Conservation (phyloP, 2,888 invertebrate genomes). For the Nemurella pictetii region DNA sequence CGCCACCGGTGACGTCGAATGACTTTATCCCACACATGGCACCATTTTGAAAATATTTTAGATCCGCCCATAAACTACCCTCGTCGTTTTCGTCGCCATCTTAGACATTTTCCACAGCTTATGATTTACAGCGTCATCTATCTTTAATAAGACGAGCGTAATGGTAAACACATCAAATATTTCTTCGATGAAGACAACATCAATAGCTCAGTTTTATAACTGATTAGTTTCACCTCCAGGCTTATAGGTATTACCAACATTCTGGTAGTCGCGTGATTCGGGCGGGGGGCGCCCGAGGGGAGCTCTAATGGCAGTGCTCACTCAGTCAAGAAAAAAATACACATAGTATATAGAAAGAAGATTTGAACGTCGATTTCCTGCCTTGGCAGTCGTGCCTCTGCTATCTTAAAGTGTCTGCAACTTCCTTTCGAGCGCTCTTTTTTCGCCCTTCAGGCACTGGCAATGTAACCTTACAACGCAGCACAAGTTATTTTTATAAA, state of each 20-base stretch:
- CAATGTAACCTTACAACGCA: constrained; percentile 15
- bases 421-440: constrained; percentile 9
- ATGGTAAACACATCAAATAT: neutral
- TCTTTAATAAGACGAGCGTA: neutral
- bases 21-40: no score
- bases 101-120: neutral
- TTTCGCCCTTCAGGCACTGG: constrained; percentile 24
- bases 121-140: neutral
- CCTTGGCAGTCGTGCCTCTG: constrained; percentile 19
- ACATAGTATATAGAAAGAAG: constrained; percentile 17
- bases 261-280: no score
- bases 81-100: neutral
- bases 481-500: constrained; percentile 26
- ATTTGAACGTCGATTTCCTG: constrained; percentile 32
- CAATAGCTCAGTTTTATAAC: neutral
- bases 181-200: neutral
- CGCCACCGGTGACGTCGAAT: no score
- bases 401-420: constrained; percentile 23
- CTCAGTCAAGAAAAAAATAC: constrained; percentile 31
- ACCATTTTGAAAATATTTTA: neutral
- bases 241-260: constrained; percentile 23
- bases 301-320: constrained; percentile 29
- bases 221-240: constrained; percentile 29
- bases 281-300: constrained; percentile 2
- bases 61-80: neutral